A percentile compares a stretch with the other conserved stretches of the same genome.
These are phyloP conservation scores for Erebia epiphron DNA, from an alignment of 2,888 invertebrate species.

Conservation along the genomic window DNA sequence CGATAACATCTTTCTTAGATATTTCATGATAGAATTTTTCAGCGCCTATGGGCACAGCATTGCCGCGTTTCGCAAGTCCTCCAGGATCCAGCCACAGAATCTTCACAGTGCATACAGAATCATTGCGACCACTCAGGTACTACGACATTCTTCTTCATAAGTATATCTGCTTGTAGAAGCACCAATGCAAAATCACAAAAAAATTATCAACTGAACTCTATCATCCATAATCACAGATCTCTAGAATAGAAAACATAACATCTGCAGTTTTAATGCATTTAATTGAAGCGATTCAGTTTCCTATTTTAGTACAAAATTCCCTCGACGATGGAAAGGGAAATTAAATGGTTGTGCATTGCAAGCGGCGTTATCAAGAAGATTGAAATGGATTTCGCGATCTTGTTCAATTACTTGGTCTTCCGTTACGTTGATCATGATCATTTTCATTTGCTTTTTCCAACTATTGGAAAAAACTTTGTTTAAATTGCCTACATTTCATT, in stretches of 20 bases:
- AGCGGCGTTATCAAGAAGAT: background rate
- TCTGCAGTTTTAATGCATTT: background rate
- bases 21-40: slow-evolving; percentile 43
- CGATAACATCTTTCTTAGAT: background rate
- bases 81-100: slow-evolving; percentile 64
- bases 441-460: too few relatives aligned
- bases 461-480: too few relatives aligned
- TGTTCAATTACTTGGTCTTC: too few relatives aligned
- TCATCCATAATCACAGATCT: background rate
- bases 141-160: slow-evolving; percentile 3
- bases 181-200: background rate
- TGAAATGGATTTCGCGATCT: background rate
- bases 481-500: too few relatives aligned
- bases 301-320: slow-evolving; percentile 8
- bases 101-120: slow-evolving; percentile 56
- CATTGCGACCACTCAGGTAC: slow-evolving; percentile 67
- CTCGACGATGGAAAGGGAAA: slow-evolving; percentile 5
- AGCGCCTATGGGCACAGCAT: slow-evolving; percentile 78
- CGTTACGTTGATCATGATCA: too few relatives aligned
- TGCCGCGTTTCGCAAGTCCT: slow-evolving; percentile 73
- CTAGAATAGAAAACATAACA: background rate
- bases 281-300: background rate
- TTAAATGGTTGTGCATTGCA: background rate
- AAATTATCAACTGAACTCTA: background rate
- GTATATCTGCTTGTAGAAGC: background rate